Evolutionary conservation across 2,113 vertebrate species (phyloP).

Genomic region (Atrichornis clamosus): DNA sequence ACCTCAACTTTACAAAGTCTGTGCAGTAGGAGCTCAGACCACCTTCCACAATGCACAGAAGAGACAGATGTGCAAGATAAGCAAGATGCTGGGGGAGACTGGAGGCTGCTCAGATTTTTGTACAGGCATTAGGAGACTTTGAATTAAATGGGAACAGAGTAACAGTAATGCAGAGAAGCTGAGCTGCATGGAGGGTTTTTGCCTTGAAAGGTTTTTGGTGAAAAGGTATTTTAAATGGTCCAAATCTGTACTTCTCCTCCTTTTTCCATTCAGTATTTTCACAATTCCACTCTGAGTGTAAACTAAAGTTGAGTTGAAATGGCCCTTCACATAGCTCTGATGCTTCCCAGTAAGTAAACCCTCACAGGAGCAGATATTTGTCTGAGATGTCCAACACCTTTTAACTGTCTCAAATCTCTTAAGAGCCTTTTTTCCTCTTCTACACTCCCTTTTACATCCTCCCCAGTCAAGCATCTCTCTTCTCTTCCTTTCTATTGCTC

Average conservation of each 20-base stretch:
- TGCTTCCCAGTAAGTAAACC: not conserved
- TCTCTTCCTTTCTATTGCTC: not conserved
- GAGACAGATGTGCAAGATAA: not conserved
- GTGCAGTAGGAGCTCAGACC: not conserved
- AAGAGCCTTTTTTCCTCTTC: not conserved
- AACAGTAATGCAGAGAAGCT: not conserved
- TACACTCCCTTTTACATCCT: not conserved
- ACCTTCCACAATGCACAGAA: not conserved
- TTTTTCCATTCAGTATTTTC: not conserved
- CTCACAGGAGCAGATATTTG: not conserved
- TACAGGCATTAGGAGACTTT: not conserved
- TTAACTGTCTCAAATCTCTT: not conserved
- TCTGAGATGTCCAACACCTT: not conserved
- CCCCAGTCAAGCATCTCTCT: not conserved
- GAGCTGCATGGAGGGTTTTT: not conserved
- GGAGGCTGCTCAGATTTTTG: not conserved
- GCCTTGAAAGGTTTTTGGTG: not conserved
- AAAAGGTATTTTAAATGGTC: not conserved
- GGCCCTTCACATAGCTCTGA: not conserved
- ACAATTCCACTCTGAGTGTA: not conserved
- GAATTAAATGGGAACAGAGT: not conserved
- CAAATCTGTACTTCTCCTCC: not conserved
- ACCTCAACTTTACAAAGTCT: not conserved
- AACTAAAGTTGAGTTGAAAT: not conserved
- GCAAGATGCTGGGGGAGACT: not conserved